Conservation (phyloP, 1,140 invertebrate species). For the Anastrepha obliqua region DNA sequence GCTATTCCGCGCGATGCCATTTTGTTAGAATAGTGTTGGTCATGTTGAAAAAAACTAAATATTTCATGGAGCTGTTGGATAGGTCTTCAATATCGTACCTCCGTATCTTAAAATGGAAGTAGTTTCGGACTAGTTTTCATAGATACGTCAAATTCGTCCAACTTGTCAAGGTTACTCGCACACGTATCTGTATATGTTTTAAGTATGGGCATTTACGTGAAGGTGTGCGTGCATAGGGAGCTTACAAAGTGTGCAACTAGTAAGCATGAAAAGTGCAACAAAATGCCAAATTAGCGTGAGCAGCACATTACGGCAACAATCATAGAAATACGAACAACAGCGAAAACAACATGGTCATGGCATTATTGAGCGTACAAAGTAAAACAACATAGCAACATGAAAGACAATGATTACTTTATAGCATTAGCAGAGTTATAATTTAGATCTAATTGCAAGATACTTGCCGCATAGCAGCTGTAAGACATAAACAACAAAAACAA, state of each 20-base stretch:
- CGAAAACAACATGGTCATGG: background rate
- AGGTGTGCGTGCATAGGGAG: too few species aligned
- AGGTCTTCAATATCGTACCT: too few species aligned
- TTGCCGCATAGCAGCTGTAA: conserved; percentile 19
- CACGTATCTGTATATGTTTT: background rate
- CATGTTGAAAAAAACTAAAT: too few species aligned
- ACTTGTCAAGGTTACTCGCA: too few species aligned
- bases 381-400: conserved; percentile 9
- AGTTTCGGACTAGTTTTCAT: too few species aligned
- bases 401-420: conserved; percentile 42
- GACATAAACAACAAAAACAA: conserved; percentile 8
- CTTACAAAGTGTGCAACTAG: background rate
- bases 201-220: background rate
- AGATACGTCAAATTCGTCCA: too few species aligned
- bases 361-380: background rate
- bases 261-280: conserved; percentile 32
- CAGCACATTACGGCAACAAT: background rate
- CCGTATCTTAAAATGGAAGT: too few species aligned
- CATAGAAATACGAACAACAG: background rate
- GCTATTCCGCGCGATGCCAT: too few species aligned
- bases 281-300: conserved; percentile 26
- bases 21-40: too few species aligned
- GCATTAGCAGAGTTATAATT: conserved; percentile 49
- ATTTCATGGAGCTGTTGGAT: too few species aligned
- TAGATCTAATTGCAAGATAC: conserved; percentile 49